Evolutionary conservation across 1,140 invertebrate species (phyloP).

Genomic region (Aricia agestis): DNA sequence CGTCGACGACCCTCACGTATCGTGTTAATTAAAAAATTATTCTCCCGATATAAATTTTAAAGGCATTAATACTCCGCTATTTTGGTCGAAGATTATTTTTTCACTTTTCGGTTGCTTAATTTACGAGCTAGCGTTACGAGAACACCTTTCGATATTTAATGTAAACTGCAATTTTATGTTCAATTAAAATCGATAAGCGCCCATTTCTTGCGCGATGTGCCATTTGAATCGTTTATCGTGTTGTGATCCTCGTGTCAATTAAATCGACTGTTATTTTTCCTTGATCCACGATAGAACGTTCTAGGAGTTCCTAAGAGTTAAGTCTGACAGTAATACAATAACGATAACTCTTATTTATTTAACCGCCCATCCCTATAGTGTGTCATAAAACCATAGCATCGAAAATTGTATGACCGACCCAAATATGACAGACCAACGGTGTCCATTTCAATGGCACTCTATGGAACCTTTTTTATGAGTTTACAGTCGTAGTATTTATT

Average conservation of each 20-base stretch:
- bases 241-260: neutral
- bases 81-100: slow-evolving; percentile 3
- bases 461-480: too few relatives aligned
- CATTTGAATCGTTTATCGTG: slow-evolving; percentile 6
- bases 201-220: neutral
- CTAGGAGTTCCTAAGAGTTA: neutral
- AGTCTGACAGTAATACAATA: too few relatives aligned
- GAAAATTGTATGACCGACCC: too few relatives aligned
- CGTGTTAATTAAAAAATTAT: slow-evolving; percentile 17
- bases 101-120: neutral
- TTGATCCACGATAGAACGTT: neutral
- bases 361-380: too few relatives aligned
- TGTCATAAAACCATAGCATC: too few relatives aligned
- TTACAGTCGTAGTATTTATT: too few relatives aligned
- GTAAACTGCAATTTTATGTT: slow-evolving; percentile 16
- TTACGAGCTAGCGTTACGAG: neutral
- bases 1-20: neutral
- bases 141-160: slow-evolving; percentile 9
- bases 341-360: too few relatives aligned
- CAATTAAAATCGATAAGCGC: slow-evolving; percentile 7
- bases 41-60: slow-evolving; percentile 1
- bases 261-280: neutral
- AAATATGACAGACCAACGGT: too few relatives aligned
- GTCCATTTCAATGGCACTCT: too few relatives aligned
- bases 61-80: neutral